These are phyloP conservation scores for Asbolus verrucosus DNA, from an alignment of 1,140 invertebrate genomes.

Conservation along the genomic window DNA sequence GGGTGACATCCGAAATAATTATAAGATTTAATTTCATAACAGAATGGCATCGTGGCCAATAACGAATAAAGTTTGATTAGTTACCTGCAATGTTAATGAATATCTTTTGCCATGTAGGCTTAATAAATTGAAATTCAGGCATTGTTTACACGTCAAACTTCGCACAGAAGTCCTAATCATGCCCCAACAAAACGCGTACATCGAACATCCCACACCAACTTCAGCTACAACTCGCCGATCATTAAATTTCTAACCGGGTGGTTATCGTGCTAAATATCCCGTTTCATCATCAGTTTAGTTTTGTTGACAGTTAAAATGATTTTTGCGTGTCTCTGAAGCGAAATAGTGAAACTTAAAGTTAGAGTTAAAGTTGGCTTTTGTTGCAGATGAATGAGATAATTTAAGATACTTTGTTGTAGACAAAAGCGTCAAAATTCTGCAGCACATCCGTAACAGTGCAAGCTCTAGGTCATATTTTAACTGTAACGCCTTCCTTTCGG, in stretches of 20 bases:
- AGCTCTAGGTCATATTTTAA: constrained; percentile 28
- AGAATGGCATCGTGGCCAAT: constrained; percentile 15
- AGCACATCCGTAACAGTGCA: constrained; percentile 35
- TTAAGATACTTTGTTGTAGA: constrained; percentile 34
- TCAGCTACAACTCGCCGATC: background rate
- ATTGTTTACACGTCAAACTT: constrained; percentile 34
- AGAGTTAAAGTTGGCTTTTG: constrained; percentile 30
- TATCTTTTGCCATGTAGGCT: constrained; percentile 18
- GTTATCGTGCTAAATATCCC: background rate
- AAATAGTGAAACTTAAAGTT: constrained; percentile 19
- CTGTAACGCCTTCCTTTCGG: constrained; percentile 34
- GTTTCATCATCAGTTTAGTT: background rate
- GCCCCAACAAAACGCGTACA: constrained; percentile 12
- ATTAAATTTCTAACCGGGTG: constrained; percentile 18
- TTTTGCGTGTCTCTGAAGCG: background rate
- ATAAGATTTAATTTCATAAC: constrained; percentile 23
- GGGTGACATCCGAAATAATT: constrained; percentile 33
- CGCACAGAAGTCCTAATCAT: constrained; percentile 10
- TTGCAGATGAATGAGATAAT: constrained; percentile 33
- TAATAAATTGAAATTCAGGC: constrained; percentile 35
- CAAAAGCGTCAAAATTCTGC: constrained; percentile 36
- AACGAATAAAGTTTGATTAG: constrained; percentile 32
- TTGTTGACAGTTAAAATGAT: background rate
- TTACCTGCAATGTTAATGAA: constrained; percentile 36
- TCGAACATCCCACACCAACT: constrained; percentile 20